Evolutionary conservation across 2,888 invertebrate genomes (phyloP), one percentile per base, ranked within the genome.

Genomic region (Drosophila niveifrons): DNA sequence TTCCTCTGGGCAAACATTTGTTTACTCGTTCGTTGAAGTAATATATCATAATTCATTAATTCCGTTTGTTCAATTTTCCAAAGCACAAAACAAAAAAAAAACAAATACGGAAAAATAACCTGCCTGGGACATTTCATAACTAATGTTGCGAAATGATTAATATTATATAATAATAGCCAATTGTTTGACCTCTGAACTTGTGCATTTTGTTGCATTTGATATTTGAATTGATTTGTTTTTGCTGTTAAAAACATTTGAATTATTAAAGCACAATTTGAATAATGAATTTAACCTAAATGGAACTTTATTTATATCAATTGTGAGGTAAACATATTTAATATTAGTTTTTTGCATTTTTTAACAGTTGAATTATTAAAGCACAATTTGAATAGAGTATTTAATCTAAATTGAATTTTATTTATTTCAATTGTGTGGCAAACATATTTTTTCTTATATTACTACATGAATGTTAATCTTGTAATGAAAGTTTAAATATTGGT

Each of bases 1-100:
- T 44, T 3, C 31, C 17, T 1, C 11, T 31, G 7, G 39, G 10
- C 3, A 34, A 15, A 13, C 31, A 53, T 41, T 48, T 67, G 55
- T 74, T 57, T 57, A 41, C 18, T 50, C 13, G 44, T 31, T 44
- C 36, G 53, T 52, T 13, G 29, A 13, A 17, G 18, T 59, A 55
- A 64, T 41, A 50, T 53, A 64, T 59, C 78, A 63, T 63, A 78
- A 78, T 78, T 78, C 74, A 75, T 75, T 78, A 73, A 72, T 55
- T 66, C 66, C 43, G 39, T 65, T 43, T 23, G 47, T 57, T 10
- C 48, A 59, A 46, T 63, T 59, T 55, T 46, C 31, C 36, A 36
- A 11, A 36, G 6, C 23, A 4, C 23, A 23, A 23, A 23, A 17
- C 1, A 13, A 13, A 13, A 13, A 41, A 41, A 13, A 41, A 7